Evolutionary conservation across 2,113 vertebrate species (phyloP).

Genomic region (Petrocephalus microphthalmus): DNA sequence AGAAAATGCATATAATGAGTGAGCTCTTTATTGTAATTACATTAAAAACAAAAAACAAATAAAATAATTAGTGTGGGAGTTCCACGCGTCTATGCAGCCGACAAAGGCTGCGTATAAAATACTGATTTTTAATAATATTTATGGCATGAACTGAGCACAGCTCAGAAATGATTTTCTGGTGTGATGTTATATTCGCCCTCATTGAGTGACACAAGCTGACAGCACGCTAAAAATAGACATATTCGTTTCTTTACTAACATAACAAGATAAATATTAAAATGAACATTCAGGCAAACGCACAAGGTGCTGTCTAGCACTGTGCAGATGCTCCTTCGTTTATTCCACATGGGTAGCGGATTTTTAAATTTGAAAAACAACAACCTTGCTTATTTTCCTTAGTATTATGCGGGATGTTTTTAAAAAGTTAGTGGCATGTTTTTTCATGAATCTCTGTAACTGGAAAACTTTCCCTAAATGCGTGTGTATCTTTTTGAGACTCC

Average conservation of each 20-base stretch:
- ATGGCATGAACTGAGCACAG: neutral
- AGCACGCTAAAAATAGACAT: neutral
- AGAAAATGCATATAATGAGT: neutral
- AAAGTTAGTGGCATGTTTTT: neutral
- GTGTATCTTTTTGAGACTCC: neutral
- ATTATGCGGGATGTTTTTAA: neutral
- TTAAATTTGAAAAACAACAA: neutral
- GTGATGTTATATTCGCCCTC: neutral
- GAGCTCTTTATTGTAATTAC: neutral
- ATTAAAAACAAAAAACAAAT: neutral
- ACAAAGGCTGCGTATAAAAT: neutral
- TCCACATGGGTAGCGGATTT: neutral
- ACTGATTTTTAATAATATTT: neutral
- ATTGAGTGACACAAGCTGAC: neutral
- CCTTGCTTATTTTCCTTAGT: neutral
- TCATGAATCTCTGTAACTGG: neutral
- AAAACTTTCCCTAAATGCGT: neutral
- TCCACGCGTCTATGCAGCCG: neutral
- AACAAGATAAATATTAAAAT: neutral
- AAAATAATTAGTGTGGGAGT: neutral
- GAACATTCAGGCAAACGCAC: neutral
- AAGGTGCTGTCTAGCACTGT: neutral
- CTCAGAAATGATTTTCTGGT: neutral
- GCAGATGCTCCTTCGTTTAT: neutral
- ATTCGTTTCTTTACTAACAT: neutral